Conservation (phyloP, 2,888 invertebrate genomes). For the Habroteleia sp. region DNA sequence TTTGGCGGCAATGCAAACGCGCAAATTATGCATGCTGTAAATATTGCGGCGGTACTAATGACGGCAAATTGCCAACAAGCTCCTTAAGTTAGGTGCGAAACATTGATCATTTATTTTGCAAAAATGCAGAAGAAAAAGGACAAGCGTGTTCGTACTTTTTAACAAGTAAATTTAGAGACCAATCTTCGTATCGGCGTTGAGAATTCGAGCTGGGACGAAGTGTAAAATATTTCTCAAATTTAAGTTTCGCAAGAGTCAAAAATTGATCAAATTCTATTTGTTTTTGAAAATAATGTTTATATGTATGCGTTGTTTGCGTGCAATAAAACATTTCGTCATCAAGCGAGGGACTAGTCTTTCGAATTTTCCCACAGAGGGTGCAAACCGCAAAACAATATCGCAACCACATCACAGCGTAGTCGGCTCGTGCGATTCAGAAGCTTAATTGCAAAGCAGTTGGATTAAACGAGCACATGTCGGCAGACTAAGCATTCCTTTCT, state of each 20-base stretch:
- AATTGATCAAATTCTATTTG: neutral
- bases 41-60: slow-evolving; percentile 59
- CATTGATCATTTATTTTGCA: slow-evolving; percentile 43
- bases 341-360: slow-evolving; percentile 62
- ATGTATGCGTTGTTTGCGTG: no score
- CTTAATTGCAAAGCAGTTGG: slow-evolving; percentile 63
- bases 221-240: no score
- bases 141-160: no score
- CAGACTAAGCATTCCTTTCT: slow-evolving; percentile 43
- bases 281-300: neutral
- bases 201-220: no score
- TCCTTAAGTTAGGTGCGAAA: slow-evolving; percentile 60
- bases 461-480: slow-evolving; percentile 63
- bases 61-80: slow-evolving; percentile 62
- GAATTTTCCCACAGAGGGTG: slow-evolving; percentile 73
- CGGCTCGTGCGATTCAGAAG: slow-evolving; percentile 63
- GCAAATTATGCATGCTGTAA: slow-evolving; percentile 63
- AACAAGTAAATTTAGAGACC: neutral
- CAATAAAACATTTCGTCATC: slow-evolving; percentile 49
- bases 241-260: no score
- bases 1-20: slow-evolving; percentile 63
- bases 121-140: no score
- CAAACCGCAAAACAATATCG: slow-evolving; percentile 72
- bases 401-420: slow-evolving; percentile 72
- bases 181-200: no score